Evolutionary conservation across 1,140 invertebrate species (phyloP).

Genomic region (Diorhabda elongata): DNA sequence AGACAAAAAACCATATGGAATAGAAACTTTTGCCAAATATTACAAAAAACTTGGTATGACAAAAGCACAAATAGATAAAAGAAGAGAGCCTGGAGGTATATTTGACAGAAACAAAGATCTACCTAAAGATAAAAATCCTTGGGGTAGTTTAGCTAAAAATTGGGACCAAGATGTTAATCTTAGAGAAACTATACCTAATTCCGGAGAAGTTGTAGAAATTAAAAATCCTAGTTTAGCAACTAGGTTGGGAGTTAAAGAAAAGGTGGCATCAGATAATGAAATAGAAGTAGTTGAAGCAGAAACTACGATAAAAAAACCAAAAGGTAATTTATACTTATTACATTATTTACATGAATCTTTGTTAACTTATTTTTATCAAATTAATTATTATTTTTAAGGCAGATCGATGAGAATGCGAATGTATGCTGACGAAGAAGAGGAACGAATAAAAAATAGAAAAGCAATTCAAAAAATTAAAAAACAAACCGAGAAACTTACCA

Average conservation of each 20-base stretch:
- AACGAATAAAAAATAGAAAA: slow-evolving; percentile 52
- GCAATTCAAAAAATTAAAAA: slow-evolving; percentile 40
- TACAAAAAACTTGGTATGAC: slow-evolving; percentile 64
- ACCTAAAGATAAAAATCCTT: slow-evolving; percentile 62
- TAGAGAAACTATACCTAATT: slow-evolving; percentile 32
- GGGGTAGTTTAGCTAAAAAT: slow-evolving; percentile 63
- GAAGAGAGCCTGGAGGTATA: slow-evolving; percentile 52
- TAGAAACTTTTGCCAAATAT: slow-evolving; percentile 60
- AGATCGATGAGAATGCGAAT: slow-evolving; percentile 64
- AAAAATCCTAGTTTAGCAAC: slow-evolving; percentile 46
- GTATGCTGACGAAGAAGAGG: slow-evolving; percentile 83
- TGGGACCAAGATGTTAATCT: slow-evolving; percentile 61
- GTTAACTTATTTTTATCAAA: not conserved
- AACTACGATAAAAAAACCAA: slow-evolving; percentile 33
- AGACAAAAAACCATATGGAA: slow-evolving; percentile 59
- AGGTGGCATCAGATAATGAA: slow-evolving; percentile 35
- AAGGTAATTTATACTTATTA: slow-evolving; percentile 48
- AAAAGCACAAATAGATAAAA: slow-evolving; percentile 33
- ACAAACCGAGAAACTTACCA: slow-evolving; percentile 36
- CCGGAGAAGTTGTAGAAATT: slow-evolving; percentile 20
- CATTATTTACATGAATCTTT: not conserved
- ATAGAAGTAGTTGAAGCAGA: slow-evolving; percentile 35
- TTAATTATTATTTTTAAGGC: not conserved
- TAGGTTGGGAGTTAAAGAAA: slow-evolving; percentile 46
- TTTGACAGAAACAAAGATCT: slow-evolving; percentile 48